Evolutionary conservation across 1,140 invertebrate species (phyloP).

Genomic region (Formica selysi): DNA sequence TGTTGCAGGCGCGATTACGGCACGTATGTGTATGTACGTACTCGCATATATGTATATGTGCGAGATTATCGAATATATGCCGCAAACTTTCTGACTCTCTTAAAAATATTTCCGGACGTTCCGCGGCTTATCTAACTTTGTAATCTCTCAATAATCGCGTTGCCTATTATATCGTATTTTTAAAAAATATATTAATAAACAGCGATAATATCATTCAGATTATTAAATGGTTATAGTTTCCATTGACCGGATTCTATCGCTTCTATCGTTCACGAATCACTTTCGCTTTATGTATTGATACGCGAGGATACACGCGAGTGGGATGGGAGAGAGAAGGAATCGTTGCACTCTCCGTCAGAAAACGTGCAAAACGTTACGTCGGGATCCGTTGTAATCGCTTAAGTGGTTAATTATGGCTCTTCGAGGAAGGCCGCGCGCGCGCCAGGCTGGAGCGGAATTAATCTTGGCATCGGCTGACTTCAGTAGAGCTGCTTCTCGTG

Average conservation of each 20-base stretch:
- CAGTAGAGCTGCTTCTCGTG: constrained; percentile 54
- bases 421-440: constrained; percentile 78
- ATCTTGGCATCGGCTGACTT: constrained; percentile 81
- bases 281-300: not conserved
- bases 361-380: constrained; percentile 76
- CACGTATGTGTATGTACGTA: not conserved
- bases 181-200: not conserved
- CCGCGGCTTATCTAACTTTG: not conserved
- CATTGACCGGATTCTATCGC: not conserved
- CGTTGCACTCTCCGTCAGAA: constrained; percentile 61
- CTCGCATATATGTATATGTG: too few relatives aligned
- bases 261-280: not conserved
- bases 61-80: not conserved
- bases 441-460: constrained; percentile 75
- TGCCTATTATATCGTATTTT: not conserved
- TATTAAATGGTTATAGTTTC: not conserved
- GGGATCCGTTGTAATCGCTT: constrained; percentile 82
- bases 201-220: not conserved
- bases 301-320: not conserved
- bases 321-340: constrained; percentile 39
- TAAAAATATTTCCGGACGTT: not conserved
- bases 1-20: constrained; percentile 27
- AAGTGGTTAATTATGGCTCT: constrained; percentile 83
- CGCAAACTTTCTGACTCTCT: not conserved
- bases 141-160: not conserved